A percentile compares a stretch with the other conserved stretches of the same genome.
phyloP scores from a whole-genome alignment of 2,797 vertebrate species.

The Intellagama lesueurii region DNA sequence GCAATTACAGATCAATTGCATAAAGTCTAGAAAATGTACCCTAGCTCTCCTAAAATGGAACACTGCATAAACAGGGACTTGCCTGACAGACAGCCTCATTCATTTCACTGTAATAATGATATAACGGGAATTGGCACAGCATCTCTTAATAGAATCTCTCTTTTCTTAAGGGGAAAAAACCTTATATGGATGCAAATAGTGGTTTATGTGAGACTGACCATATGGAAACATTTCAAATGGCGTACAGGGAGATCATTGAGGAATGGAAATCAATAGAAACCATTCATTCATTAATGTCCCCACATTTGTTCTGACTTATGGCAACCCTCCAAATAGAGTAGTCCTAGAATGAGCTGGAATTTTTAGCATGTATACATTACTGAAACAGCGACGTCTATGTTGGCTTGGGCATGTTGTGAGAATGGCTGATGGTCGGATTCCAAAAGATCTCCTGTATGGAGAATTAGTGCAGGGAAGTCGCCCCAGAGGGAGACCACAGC shows the following conservation, averaged over 20 bases:
- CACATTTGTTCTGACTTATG: too few relatives aligned
- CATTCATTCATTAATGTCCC: too few relatives aligned
- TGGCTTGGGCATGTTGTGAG: too few relatives aligned
- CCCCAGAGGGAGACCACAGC: too few relatives aligned
- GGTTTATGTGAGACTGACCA: background rate
- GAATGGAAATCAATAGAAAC: background rate
- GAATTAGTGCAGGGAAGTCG: too few relatives aligned
- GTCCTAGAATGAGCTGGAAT: too few relatives aligned
- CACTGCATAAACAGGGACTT: conserved; percentile 10
- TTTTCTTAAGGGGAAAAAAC: background rate
- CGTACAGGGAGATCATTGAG: background rate
- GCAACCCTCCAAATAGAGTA: too few relatives aligned
- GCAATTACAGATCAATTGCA: conserved; percentile 6
- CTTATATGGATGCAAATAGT: background rate
- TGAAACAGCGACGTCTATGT: too few relatives aligned
- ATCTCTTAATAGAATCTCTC: conserved; percentile 1
- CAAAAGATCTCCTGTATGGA: too few relatives aligned
- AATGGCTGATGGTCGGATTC: too few relatives aligned
- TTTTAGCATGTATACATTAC: too few relatives aligned
- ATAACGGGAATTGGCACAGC: background rate
- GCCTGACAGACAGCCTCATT: background rate
- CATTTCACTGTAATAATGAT: background rate
- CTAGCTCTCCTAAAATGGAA: background rate
- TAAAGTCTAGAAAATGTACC: background rate
- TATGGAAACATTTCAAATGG: background rate